These are phyloP conservation scores for Drosophila suzukii DNA, from an alignment of 1,140 invertebrate genomes.

Conservation along the genomic window DNA sequence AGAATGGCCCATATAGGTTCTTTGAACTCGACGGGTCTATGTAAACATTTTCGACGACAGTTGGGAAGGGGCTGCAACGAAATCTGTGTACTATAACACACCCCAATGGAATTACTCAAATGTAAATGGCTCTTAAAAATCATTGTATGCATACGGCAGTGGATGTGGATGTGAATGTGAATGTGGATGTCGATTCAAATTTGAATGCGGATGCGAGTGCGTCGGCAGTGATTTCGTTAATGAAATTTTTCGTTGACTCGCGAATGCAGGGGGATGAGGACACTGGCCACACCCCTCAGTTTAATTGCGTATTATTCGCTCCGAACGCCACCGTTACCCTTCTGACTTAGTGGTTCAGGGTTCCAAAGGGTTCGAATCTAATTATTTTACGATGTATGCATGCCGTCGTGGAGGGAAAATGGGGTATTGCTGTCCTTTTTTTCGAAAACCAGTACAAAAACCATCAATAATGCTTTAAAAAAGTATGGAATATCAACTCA, in stretches of 20 bases:
- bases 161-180: conserved; percentile 12
- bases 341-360: conserved; percentile 17
- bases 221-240: conserved; percentile 60
- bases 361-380: conserved; percentile 38
- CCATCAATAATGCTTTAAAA: not conserved
- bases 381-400: conserved; percentile 16
- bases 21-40: conserved; percentile 21
- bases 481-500: not conserved
- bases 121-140: conserved; percentile 49
- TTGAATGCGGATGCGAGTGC: conserved; percentile 18
- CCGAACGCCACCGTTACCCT: not conserved
- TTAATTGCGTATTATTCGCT: conserved; percentile 42
- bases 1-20: conserved; percentile 5
- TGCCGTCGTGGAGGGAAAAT: conserved; percentile 1
- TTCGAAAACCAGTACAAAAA: not conserved
- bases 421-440: conserved; percentile 1
- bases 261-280: conserved; percentile 9
- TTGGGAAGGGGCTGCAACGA: conserved; percentile 16
- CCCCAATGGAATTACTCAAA: conserved; percentile 27
- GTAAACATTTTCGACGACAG: conserved; percentile 2
- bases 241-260: conserved; percentile 56
- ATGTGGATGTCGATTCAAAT: conserved; percentile 27
- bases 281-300: conserved; percentile 47
- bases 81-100: conserved; percentile 17
- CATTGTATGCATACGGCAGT: conserved; percentile 33